Percentiles rank a stretch among this genome's conserved stretches.
Conservation (phyloP, 2,888 invertebrate genomes). For the Lamellibrachia satsuma region DNA sequence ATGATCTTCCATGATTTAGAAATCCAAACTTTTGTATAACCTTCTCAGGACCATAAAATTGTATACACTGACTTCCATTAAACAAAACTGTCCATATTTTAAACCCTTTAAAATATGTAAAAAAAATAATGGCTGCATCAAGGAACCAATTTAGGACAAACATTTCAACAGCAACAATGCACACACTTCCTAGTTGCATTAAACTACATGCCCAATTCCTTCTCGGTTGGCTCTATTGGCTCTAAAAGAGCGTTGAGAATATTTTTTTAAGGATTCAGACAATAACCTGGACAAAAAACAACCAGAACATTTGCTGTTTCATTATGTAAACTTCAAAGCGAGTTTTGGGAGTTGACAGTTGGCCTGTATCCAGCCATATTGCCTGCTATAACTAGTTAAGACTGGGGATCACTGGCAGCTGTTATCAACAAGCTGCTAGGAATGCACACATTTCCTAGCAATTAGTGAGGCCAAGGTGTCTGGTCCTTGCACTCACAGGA, state of each 20-base stretch:
- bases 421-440: conserved; percentile 12
- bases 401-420: background rate
- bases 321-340: background rate
- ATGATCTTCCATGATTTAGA: background rate
- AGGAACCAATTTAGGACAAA: background rate
- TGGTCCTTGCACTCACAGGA: background rate
- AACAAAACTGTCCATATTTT: background rate
- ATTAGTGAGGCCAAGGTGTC: background rate
- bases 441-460: conserved; percentile 6
- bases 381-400: background rate
- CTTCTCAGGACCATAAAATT: background rate
- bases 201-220: too few relatives aligned
- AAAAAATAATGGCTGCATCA: background rate
- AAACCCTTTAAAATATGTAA: background rate
- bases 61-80: background rate
- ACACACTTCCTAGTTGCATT: too few relatives aligned
- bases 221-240: too few relatives aligned
- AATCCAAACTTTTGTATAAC: background rate
- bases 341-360: background rate
- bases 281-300: background rate
- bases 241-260: too few relatives aligned
- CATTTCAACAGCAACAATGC: background rate
- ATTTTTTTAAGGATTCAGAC: too few relatives aligned
- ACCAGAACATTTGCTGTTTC: background rate
- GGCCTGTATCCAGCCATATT: background rate